Percentiles rank a stretch among this genome's conserved stretches.
Evolutionary conservation across 2,113 vertebrate species (phyloP).

Genomic region (Bostrychus sinensis): DNA sequence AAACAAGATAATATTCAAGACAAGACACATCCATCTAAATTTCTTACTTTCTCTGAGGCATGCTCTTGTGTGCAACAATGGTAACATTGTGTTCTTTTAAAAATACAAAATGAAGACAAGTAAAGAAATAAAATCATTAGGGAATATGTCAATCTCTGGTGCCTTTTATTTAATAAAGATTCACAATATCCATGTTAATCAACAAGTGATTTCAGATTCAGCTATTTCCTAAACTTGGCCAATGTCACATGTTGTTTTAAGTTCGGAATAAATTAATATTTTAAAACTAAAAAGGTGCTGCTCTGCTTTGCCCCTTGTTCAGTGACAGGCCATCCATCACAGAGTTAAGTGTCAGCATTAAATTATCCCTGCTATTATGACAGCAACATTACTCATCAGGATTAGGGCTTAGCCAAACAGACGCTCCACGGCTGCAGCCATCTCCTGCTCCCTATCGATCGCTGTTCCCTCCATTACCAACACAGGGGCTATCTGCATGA

Average conservation of each 20-base stretch:
- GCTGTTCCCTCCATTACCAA: slow-evolving; percentile 81
- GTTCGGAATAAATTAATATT: slow-evolving; percentile 83
- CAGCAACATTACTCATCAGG: slow-evolving; percentile 96
- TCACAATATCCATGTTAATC: not conserved
- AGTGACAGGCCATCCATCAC: slow-evolving; percentile 92
- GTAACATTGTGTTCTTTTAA: too few species aligned
- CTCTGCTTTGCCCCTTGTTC: slow-evolving; percentile 70
- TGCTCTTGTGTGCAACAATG: too few species aligned
- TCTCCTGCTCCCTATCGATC: slow-evolving; percentile 85
- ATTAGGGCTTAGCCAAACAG: slow-evolving; percentile 81
- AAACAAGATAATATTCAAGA: too few species aligned
- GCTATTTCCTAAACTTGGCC: not conserved
- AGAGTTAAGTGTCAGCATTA: slow-evolving; percentile 91
- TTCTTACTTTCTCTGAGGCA: too few species aligned
- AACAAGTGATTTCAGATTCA: not conserved
- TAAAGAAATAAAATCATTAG: not conserved
- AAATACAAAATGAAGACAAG: not conserved
- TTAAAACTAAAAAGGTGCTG: slow-evolving; percentile 80
- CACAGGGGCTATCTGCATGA: slow-evolving; percentile 86
- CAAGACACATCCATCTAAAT: too few species aligned
- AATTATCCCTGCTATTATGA: slow-evolving; percentile 96
- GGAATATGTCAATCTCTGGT: too few species aligned
- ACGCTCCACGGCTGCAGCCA: slow-evolving; percentile 77
- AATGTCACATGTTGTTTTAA: slow-evolving; percentile 4
- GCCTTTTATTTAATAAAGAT: too few species aligned